A percentile compares a stretch with the other conserved stretches of the same genome.
phyloP scores from a whole-genome alignment of 2,888 invertebrate species.

The Drosophila aldrichi region DNA sequence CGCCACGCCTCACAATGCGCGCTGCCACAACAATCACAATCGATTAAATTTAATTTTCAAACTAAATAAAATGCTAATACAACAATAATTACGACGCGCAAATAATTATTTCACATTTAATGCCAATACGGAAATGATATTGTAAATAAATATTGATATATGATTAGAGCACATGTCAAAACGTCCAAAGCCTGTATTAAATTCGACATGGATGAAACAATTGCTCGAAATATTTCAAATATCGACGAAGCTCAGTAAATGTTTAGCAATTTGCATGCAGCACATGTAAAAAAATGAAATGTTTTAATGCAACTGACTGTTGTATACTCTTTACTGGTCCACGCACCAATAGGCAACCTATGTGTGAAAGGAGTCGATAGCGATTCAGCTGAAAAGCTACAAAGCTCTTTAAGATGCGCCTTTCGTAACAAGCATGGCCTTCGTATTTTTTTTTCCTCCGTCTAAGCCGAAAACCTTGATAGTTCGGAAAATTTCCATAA shows the following conservation, averaged over 20 bases:
- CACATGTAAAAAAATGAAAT: no score
- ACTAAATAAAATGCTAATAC: slow-evolving; percentile 20
- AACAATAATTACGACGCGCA: background rate
- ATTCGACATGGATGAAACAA: slow-evolving; percentile 20
- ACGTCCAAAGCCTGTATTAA: slow-evolving; percentile 44
- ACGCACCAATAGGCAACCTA: no score
- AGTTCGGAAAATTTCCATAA: no score
- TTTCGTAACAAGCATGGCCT: no score
- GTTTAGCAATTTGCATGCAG: slow-evolving; percentile 13
- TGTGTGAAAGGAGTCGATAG: no score
- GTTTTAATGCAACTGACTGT: background rate
- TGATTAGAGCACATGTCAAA: slow-evolving; percentile 1
- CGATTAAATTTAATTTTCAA: slow-evolving; percentile 22
- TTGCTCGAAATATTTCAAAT: background rate
- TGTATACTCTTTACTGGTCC: no score
- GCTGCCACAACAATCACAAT: slow-evolving; percentile 33
- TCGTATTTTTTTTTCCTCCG: no score
- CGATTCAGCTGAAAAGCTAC: no score
- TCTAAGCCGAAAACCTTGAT: no score
- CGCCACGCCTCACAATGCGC: slow-evolving; percentile 39
- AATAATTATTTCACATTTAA: slow-evolving; percentile 38
- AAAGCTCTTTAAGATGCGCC: no score
- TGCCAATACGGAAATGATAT: slow-evolving; percentile 11
- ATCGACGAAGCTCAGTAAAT: background rate
- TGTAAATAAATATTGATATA: background rate